Evolutionary conservation across 2,888 invertebrate species (phyloP).

Genomic region (Nemotelus pantherinus): DNA sequence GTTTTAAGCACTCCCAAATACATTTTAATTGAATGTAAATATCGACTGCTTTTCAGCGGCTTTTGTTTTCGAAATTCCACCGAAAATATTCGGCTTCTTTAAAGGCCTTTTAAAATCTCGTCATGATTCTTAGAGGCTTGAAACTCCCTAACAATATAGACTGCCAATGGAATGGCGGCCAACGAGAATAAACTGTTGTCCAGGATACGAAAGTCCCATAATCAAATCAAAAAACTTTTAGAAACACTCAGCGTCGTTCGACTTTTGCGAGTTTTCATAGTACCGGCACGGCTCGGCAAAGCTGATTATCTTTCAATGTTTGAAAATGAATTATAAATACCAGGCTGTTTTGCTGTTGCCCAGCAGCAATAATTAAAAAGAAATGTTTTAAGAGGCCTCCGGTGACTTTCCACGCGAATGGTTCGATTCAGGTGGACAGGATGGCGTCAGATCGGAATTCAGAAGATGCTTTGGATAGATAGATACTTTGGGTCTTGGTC

Average conservation of each 20-base stretch:
- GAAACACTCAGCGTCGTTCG: conserved; percentile 6
- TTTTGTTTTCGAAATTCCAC: not conserved
- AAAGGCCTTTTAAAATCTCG: not conserved
- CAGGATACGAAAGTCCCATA: not conserved
- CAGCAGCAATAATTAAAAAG: conserved; percentile 17
- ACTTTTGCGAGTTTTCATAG: conserved; percentile 3
- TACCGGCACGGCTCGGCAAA: not conserved
- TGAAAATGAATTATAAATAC: conserved; percentile 1
- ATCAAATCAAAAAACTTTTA: conserved; percentile 34
- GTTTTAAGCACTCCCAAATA: too few species aligned
- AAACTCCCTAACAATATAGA: too few species aligned
- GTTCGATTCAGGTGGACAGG: conserved; percentile 3
- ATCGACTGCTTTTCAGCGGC: not conserved
- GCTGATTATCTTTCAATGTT: conserved; percentile 7
- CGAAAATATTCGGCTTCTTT: not conserved
- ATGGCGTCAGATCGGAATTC: too few species aligned
- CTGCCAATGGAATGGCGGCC: too few species aligned
- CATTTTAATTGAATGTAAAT: not conserved
- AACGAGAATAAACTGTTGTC: too few species aligned
- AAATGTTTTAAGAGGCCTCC: not conserved
- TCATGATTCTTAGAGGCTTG: not conserved
- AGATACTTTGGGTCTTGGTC: too few species aligned
- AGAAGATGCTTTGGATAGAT: too few species aligned
- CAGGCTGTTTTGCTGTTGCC: not conserved
- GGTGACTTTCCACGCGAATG: not conserved